Base-by-base conservation (phyloP, 2,113 vertebrate species). In the Corythaeola cristata region DNA sequence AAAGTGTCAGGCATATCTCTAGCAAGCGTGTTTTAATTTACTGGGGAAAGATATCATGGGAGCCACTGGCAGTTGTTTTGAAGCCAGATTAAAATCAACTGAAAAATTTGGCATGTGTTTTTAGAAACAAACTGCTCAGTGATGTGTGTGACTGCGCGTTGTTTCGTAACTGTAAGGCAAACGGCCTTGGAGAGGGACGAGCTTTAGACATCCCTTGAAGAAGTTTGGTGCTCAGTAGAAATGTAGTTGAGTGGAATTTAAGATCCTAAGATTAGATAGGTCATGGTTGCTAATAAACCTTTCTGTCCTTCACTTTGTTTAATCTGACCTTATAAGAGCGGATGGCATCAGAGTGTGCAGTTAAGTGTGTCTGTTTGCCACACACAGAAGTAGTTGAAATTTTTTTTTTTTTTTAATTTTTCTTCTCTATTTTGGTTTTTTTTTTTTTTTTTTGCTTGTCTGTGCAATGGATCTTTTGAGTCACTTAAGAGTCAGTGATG, bases 11-110 rank as follows among this genome's bases (percentile, higher is more conserved):
- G 49, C 33, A 3, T 75, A 88, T 68, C 73, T 79, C 35, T 76
- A 56, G 53, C 23, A 95, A 92, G 33, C 0, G 0, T 75, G 24
- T 78, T 94, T 44, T 85, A 87, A 64, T 88, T 87, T 94, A 72
- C 39, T 88, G 62, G 44, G 63, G 32, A 56, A 87, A n/a, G 49
- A 81, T 53, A 68, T 3, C 27, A 71, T 49, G 53, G 91, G 49
- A 94, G 69, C 66, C 66, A 82, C 33, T 88, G 66, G 81, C 81
- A 88, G 30, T 71, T 91, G 52, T 92, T 96, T 52, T 82, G 68
- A 85, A 87, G 80, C 44, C 68, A 68, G 37, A 81, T 89, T 81
- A 92, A 96, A 93, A 92, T 95, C 44, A 71, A 72, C 37, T 72
- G 86, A 85, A 94, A 85, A 84, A 53, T n/a, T 64, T 81, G 84